Percentiles rank a stretch among this genome's conserved stretches.
phyloP scores from a whole-genome alignment of 1,140 invertebrate genomes.

The Nymphalis io region DNA sequence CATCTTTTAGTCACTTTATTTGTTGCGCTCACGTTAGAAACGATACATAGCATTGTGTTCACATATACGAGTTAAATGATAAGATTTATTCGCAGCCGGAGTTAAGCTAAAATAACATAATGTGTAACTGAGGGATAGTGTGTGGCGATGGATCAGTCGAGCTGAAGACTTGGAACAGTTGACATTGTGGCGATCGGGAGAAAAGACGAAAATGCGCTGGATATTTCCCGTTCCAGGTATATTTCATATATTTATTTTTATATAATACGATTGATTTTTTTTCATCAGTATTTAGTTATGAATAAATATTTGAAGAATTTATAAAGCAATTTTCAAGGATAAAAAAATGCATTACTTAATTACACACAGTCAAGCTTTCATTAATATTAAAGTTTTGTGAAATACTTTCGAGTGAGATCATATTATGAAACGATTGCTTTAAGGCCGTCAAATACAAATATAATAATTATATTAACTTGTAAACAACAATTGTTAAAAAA shows the following conservation, averaged over 20 bases:
- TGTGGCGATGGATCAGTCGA: constrained; percentile 32
- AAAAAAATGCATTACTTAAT: no score
- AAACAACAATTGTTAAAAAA: no score
- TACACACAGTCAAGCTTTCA: no score
- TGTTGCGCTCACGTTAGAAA: neutral
- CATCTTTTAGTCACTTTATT: neutral
- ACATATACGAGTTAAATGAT: neutral
- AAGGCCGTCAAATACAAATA: no score
- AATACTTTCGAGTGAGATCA: no score
- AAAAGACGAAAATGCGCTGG: constrained; percentile 70
- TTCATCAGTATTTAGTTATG: neutral
- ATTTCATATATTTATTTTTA: constrained; percentile 19
- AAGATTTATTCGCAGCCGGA: constrained; percentile 17
- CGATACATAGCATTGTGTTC: neutral
- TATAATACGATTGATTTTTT: constrained; percentile 12
- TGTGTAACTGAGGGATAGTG: constrained; percentile 22
- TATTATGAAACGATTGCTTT: no score
- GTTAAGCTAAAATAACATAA: constrained; percentile 14
- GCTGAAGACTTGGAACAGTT: constrained; percentile 42
- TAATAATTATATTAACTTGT: no score
- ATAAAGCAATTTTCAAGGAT: no score
- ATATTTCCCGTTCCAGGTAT: constrained; percentile 75
- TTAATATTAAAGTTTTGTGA: no score
- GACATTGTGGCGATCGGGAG: constrained; percentile 31
- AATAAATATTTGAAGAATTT: no score